Evolutionary conservation across 2,797 vertebrate genomes (phyloP).

Genomic region (Periparus ater): DNA sequence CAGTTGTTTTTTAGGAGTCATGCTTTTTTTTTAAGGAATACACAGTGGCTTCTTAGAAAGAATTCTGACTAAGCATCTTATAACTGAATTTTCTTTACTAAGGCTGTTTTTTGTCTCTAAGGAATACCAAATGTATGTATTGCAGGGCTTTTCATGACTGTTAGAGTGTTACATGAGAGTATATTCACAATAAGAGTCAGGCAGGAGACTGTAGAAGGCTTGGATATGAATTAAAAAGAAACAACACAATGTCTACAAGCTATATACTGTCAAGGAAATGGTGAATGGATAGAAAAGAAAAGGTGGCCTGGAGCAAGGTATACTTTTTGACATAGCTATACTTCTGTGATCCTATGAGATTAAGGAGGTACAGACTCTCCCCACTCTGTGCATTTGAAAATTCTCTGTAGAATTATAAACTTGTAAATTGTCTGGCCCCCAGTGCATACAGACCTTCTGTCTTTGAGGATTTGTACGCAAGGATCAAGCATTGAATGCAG

Average conservation of each 20-base stretch:
- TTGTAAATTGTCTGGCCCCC: background rate
- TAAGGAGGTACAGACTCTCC: background rate
- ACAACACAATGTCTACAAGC: background rate
- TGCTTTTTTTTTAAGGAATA: background rate
- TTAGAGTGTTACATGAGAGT: background rate
- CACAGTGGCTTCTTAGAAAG: background rate
- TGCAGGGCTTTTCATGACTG: background rate
- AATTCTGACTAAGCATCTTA: conserved; percentile 32
- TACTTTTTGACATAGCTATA: background rate
- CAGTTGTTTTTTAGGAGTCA: background rate
- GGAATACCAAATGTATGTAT: background rate
- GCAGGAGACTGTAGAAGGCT: background rate
- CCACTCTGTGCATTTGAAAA: background rate
- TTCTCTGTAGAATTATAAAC: background rate
- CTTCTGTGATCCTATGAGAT: background rate
- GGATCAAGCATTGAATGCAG: background rate
- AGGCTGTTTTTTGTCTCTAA: conserved; percentile 23
- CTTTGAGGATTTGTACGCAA: background rate
- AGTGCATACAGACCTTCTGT: background rate
- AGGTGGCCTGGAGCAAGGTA: background rate
- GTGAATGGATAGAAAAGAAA: background rate
- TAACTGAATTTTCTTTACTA: conserved; percentile 18
- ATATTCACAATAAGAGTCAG: conserved; percentile 43
- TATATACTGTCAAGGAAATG: background rate
- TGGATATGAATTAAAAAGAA: background rate